Evolutionary conservation across 1,140 invertebrate genomes (phyloP), one percentile per base, ranked within the genome.

Genomic region (Mylabris phalerata): DNA sequence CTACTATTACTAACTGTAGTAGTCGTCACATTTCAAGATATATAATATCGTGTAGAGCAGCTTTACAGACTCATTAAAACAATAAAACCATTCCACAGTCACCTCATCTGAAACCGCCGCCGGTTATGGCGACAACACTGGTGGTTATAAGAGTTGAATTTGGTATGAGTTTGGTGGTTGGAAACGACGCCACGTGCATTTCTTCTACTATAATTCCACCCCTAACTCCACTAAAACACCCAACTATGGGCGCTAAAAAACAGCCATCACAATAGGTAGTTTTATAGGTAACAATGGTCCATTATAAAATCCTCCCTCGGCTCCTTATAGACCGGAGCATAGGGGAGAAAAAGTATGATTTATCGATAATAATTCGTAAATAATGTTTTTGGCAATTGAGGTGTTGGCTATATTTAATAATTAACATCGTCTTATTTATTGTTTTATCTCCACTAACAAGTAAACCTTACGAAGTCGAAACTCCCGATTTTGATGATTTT

Each of bases 241-340:
- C 19, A 19, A 19, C 19, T 19, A 2, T 19, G 19, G 19, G 19
- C 19, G 19, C 19, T 19, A 65, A 64, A n/a, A 42, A 66, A 68
- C 67, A 67, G 60, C 49, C 43, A 11, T 10, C 46, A 65, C 63
- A 63, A 69, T 69, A 69, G 67, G 67, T 69, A 69, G 67, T 69
- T 69, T 69, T 67, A 67, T 64, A 69, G 67, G 67, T 69, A 69
- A 69, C 67, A 69, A 69, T 63, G 61, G 65, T 55, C 67, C 55
- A 55, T 61, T 63, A 61, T 69, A 63, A 69, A 66, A 63, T 60
- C 62, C 57, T 55, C 61, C 62, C 61, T 62, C 32, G 7, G 19
- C 1, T 67, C 61, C 60, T 48, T 57, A 39, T 61, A 57, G 55
- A 41, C 59, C 7, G 27, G 7, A 32, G 7, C 32, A 32, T 32